These are phyloP conservation scores for Tiliacea aurago DNA, from an alignment of 2,888 invertebrate genomes.

Conservation along the genomic window DNA sequence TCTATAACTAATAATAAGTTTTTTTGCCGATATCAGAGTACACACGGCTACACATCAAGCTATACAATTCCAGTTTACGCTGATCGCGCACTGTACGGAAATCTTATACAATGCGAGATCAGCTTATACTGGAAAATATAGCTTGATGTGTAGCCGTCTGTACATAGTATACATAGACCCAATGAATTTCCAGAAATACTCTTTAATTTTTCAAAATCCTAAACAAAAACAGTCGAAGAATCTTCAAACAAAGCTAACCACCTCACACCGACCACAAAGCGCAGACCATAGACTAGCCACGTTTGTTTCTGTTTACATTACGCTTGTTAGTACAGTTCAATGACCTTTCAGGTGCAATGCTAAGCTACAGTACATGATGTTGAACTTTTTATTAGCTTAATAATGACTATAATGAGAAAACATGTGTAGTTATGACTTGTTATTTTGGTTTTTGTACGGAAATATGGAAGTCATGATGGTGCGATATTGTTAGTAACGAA, in stretches of 20 bases:
- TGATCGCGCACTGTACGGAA: too few species aligned
- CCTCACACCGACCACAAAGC: constrained; percentile 44
- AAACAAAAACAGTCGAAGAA: constrained; percentile 11
- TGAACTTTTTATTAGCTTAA: constrained; percentile 61
- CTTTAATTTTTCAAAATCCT: not conserved
- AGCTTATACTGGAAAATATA: too few species aligned
- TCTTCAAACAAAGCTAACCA: constrained; percentile 35
- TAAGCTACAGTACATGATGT: constrained; percentile 37
- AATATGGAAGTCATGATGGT: not conserved
- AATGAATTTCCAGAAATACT: too few species aligned
- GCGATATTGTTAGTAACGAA: not conserved
- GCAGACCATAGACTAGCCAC: constrained; percentile 36
- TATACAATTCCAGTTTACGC: too few species aligned
- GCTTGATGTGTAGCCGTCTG: too few species aligned
- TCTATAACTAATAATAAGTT: too few species aligned
- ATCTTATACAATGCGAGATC: too few species aligned
- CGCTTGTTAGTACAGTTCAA: constrained; percentile 49
- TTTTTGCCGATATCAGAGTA: too few species aligned
- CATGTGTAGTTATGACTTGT: constrained; percentile 5
- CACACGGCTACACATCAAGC: too few species aligned
- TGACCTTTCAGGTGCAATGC: constrained; percentile 63
- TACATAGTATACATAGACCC: too few species aligned
- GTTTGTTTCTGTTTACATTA: constrained; percentile 58
- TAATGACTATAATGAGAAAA: constrained; percentile 46
- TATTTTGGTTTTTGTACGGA: constrained; percentile 3